Evolutionary conservation across 2,888 invertebrate genomes (phyloP).

Genomic region (Tholera decimalis): DNA sequence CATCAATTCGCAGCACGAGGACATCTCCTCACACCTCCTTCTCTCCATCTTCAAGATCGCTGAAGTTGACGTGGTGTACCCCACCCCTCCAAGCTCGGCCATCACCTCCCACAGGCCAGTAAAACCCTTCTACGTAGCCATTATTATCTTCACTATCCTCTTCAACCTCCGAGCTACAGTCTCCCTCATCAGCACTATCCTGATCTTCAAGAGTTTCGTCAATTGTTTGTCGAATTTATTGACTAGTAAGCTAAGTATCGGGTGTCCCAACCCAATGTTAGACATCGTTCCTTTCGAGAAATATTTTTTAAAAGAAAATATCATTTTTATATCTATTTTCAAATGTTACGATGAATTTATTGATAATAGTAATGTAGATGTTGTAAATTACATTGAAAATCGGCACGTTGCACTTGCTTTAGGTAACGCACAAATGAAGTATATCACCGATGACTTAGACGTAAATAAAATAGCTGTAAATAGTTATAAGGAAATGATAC

Average conservation of each 20-base stretch:
- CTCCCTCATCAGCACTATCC: constrained; percentile 62
- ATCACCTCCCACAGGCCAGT: constrained; percentile 76
- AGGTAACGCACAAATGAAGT: constrained; percentile 82
- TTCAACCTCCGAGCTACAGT: constrained; percentile 74
- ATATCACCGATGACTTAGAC: constrained; percentile 78
- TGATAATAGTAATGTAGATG: constrained; percentile 76
- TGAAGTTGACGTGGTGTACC: constrained; percentile 96
- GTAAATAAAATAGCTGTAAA: constrained; percentile 84
- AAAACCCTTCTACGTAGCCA: constrained; percentile 77
- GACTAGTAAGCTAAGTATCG: constrained; percentile 69
- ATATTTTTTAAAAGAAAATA: constrained; percentile 80
- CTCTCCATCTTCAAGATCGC: constrained; percentile 98
- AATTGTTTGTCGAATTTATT: constrained; percentile 86
- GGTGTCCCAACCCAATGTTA: constrained; percentile 66
- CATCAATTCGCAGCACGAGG: constrained; percentile 96
- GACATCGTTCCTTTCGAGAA: constrained; percentile 80
- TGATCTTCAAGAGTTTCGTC: constrained; percentile 75
- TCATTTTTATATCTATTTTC: constrained; percentile 86
- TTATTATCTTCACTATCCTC: constrained; percentile 78
- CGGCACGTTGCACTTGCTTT: constrained; percentile 88
- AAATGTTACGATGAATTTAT: constrained; percentile 86
- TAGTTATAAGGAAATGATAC: constrained; percentile 86
- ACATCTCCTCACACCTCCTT: constrained; percentile 96
- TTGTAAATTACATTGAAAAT: constrained; percentile 77
- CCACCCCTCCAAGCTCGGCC: constrained; percentile 92